Conservation (phyloP, 2,797 vertebrate species). For the Muraenolepis orangiensis region DNA sequence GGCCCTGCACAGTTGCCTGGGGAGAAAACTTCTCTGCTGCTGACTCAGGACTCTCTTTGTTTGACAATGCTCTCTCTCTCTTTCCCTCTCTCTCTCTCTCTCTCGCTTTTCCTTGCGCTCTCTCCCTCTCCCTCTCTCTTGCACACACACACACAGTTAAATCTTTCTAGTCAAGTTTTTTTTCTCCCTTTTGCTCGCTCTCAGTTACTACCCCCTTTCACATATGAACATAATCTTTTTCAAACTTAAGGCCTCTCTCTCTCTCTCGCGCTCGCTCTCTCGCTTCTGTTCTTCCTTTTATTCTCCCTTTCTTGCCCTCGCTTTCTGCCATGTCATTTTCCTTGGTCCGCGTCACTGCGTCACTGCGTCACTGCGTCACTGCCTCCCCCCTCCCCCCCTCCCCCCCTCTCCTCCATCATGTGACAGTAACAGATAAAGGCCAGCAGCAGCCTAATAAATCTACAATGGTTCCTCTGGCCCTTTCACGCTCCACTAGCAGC, state of each 20-base stretch:
- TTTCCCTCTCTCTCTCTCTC: slow-evolving; percentile 34
- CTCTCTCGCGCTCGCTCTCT: background rate
- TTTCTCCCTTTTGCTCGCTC: background rate
- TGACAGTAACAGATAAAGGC: slow-evolving; percentile 66
- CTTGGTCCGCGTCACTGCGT: background rate
- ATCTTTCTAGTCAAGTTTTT: slow-evolving; percentile 42
- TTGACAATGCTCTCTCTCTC: slow-evolving; percentile 68
- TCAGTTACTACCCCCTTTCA: background rate
- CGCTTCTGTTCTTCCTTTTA: background rate
- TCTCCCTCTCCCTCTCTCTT: slow-evolving; percentile 11
- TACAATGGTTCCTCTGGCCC: slow-evolving; percentile 45
- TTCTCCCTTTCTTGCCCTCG: background rate
- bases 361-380: no score
- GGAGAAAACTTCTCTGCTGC: slow-evolving; percentile 75
- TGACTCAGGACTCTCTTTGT: slow-evolving; percentile 87
- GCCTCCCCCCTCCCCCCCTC: slow-evolving; percentile 19
- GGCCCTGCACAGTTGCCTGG: slow-evolving; percentile 77
- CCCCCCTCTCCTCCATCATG: slow-evolving; percentile 7
- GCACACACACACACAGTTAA: slow-evolving; percentile 36
- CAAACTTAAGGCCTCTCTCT: slow-evolving; percentile 13
- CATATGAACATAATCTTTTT: slow-evolving; percentile 45
- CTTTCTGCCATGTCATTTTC: background rate
- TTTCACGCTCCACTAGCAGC: slow-evolving; percentile 53
- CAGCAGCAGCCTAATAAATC: slow-evolving; percentile 51
- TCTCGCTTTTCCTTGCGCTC: slow-evolving; percentile 26